Evolutionary conservation across 2,888 invertebrate genomes (phyloP).

Genomic region (Halictus ligatus): DNA sequence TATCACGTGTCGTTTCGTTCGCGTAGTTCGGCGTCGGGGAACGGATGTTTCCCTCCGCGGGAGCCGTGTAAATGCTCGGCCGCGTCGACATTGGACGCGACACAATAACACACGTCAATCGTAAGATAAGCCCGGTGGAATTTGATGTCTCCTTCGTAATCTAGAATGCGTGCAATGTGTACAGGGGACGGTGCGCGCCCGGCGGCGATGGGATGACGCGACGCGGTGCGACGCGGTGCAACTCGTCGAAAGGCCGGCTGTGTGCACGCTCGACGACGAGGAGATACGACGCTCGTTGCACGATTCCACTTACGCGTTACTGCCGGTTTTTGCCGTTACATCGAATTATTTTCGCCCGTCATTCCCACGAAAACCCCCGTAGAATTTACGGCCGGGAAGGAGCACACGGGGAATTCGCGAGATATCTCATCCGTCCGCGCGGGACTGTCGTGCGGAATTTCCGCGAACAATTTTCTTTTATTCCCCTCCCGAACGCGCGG

Average conservation of each 20-base stretch:
- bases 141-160: conserved; percentile 74
- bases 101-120: conserved; percentile 34
- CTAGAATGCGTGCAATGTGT: conserved; percentile 66
- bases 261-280: conserved; percentile 56
- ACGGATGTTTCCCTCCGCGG: conserved; percentile 43
- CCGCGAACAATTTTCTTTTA: background rate
- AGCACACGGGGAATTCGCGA: conserved; percentile 4
- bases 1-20: conserved; percentile 36
- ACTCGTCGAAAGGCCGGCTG: background rate
- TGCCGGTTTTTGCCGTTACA: conserved; percentile 62
- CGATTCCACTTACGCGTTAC: conserved; percentile 59
- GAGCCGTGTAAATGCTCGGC: conserved; percentile 31
- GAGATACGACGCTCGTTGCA: conserved; percentile 56
- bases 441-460: background rate
- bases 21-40: conserved; percentile 4
- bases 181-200: background rate
- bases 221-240: background rate
- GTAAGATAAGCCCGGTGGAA: conserved; percentile 68
- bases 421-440: conserved; percentile 11
- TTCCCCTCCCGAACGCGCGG: background rate
- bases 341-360: conserved; percentile 69
- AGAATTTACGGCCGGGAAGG: background rate
- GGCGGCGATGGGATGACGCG: background rate
- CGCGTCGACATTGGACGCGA: conserved; percentile 7
- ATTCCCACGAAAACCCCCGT: conserved; percentile 23